Evolutionary conservation across 37 sponge, comb jelly and placozoan species (phyloP).

Genomic region (Axinella damicornis): DNA sequence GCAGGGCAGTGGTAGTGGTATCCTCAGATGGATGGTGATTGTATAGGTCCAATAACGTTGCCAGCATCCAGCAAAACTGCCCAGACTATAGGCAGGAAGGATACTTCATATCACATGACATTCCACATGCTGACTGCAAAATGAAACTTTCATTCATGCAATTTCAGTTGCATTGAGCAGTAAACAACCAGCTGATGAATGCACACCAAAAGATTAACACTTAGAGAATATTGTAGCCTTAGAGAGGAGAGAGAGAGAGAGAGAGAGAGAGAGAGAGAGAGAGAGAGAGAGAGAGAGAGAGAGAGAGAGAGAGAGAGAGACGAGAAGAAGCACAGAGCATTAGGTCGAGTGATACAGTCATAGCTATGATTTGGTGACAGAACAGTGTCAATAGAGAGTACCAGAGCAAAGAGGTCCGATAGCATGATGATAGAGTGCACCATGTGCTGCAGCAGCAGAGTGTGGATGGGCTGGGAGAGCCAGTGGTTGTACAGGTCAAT

Average conservation of each 20-base stretch:
- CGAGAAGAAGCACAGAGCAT: too few relatives aligned
- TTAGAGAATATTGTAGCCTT: too few relatives aligned
- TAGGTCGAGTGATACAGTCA: too few relatives aligned
- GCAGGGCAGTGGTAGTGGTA: constrained; percentile 6
- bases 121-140: too few relatives aligned
- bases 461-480: constrained; percentile 58
- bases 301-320: too few relatives aligned
- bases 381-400: not conserved
- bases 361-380: not conserved
- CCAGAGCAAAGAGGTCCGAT: constrained; percentile 64
- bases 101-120: not conserved
- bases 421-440: constrained; percentile 43
- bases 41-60: constrained; percentile 41
- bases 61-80: constrained; percentile 84
- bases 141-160: too few relatives aligned
- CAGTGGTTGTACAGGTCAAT: constrained; percentile 70
- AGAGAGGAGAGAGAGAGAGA: too few relatives aligned
- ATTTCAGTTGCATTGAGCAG: too few relatives aligned
- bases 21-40: constrained; percentile 61
- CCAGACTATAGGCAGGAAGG: constrained; percentile 16
- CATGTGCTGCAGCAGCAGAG: constrained; percentile 31
- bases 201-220: too few relatives aligned
- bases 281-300: too few relatives aligned
- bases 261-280: too few relatives aligned
- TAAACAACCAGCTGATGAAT: too few relatives aligned